phyloP scores from a whole-genome alignment of 1,140 invertebrate species.

The Magallana angulata region DNA sequence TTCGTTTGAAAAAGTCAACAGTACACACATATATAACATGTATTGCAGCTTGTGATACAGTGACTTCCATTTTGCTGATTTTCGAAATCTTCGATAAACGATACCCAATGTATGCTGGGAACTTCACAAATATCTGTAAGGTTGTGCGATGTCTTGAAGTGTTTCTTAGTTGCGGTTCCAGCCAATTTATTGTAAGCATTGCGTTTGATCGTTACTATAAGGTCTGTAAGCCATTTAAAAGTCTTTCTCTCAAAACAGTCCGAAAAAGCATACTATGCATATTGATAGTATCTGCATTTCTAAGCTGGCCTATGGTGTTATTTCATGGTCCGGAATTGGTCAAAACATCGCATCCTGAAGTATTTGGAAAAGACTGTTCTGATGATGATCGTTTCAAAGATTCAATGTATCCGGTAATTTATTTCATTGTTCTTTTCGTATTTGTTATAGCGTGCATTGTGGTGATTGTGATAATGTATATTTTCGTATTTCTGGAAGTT shows the following conservation, averaged over 20 bases:
- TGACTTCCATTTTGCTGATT: slow-evolving; percentile 30
- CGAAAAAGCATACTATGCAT: slow-evolving; percentile 20
- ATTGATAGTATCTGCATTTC: background rate
- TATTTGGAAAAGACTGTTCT: slow-evolving; percentile 27
- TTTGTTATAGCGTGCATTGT: background rate
- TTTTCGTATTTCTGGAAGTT: slow-evolving; percentile 4
- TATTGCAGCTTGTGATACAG: slow-evolving; percentile 42
- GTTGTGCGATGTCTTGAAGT: slow-evolving; percentile 20
- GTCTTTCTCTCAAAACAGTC: slow-evolving; percentile 39
- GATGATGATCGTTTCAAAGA: slow-evolving; percentile 24
- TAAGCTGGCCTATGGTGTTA: slow-evolving; percentile 7
- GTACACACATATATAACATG: slow-evolving; percentile 43
- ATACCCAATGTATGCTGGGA: slow-evolving; percentile 52
- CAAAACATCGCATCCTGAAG: background rate
- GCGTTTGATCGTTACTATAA: slow-evolving; percentile 55
- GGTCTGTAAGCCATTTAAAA: slow-evolving; percentile 47
- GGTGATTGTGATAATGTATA: background rate
- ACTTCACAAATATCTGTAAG: slow-evolving; percentile 44
- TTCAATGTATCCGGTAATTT: background rate
- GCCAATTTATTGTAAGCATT: slow-evolving; percentile 45
- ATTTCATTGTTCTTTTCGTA: background rate
- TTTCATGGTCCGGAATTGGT: slow-evolving; percentile 30
- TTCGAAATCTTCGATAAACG: slow-evolving; percentile 52
- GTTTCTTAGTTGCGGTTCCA: background rate
- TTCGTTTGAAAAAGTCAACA: slow-evolving; percentile 33